Evolutionary conservation across 2,113 vertebrate species (phyloP).

Genomic region (Coracopsis vasa): DNA sequence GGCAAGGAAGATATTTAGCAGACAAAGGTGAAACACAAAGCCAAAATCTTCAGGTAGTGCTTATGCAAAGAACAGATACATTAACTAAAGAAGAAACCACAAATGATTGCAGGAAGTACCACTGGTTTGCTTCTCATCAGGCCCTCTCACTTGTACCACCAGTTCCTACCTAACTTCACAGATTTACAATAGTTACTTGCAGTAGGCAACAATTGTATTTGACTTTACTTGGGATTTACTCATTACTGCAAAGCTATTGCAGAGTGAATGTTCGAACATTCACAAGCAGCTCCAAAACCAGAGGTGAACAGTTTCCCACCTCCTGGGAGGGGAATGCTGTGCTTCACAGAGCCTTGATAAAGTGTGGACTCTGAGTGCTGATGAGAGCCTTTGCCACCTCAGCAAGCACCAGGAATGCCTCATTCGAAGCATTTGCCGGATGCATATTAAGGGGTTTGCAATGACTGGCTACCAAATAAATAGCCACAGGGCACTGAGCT

Average conservation of each 20-base stretch:
- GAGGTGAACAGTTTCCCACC: neutral
- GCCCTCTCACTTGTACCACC: neutral
- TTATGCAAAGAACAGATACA: neutral
- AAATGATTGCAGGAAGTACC: neutral
- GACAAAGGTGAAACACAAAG: neutral
- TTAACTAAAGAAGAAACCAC: neutral
- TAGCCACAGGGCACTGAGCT: slow-evolving; percentile 25
- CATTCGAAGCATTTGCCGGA: neutral
- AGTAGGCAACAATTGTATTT: neutral
- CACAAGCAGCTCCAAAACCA: neutral
- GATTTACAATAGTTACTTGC: neutral
- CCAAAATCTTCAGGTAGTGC: neutral
- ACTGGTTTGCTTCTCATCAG: neutral
- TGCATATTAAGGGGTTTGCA: slow-evolving; percentile 3
- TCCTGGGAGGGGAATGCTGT: neutral
- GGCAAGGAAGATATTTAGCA: neutral
- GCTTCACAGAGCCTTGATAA: neutral
- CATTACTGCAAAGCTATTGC: neutral
- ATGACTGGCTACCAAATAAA: slow-evolving; percentile 53
- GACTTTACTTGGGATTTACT: neutral
- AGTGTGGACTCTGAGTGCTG: neutral
- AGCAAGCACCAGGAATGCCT: slow-evolving; percentile 28
- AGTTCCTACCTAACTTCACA: neutral
- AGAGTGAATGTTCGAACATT: neutral
- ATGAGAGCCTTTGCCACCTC: neutral